phyloP scores from a whole-genome alignment of 2,888 invertebrate genomes.

The Cheilosia pagana region DNA sequence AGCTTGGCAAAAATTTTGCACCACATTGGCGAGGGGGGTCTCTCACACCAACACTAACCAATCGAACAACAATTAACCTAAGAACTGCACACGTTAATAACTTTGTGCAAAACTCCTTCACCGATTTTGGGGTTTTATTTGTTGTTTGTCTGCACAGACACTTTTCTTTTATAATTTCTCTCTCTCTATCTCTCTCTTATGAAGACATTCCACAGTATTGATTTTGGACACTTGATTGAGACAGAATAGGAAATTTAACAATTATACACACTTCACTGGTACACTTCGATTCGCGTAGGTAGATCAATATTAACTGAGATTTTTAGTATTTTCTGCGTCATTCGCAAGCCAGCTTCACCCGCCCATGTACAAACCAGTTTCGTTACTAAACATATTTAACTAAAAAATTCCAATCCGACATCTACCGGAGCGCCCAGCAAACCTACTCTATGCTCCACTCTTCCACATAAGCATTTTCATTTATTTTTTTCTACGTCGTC shows the following conservation, averaged over 20 bases:
- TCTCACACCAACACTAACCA: conserved; percentile 17
- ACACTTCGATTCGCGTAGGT: conserved; percentile 56
- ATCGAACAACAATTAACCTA: conserved; percentile 8
- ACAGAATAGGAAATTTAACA: conserved; percentile 7
- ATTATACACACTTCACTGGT: conserved; percentile 19
- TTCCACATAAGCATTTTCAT: conserved; percentile 49
- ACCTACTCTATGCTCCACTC: conserved; percentile 60
- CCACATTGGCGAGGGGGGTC: not conserved
- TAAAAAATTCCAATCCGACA: conserved; percentile 62
- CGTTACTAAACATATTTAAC: conserved; percentile 71
- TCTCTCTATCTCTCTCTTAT: not conserved
- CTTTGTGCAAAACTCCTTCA: too few species aligned
- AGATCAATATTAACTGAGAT: conserved; percentile 54
- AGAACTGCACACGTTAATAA: too few species aligned
- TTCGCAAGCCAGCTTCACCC: conserved; percentile 60
- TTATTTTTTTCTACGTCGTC: conserved; percentile 33
- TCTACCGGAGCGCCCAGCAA: conserved; percentile 63
- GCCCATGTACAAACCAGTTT: conserved; percentile 72
- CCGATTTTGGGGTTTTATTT: too few species aligned
- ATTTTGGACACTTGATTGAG: conserved; percentile 7
- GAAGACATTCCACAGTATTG: not conserved
- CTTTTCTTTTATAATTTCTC: not conserved
- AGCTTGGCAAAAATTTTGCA: not conserved
- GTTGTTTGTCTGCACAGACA: conserved; percentile 1
- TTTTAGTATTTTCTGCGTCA: conserved; percentile 57